Conservation (phyloP, 2,113 vertebrate species). For the Sapajus apella region DNA sequence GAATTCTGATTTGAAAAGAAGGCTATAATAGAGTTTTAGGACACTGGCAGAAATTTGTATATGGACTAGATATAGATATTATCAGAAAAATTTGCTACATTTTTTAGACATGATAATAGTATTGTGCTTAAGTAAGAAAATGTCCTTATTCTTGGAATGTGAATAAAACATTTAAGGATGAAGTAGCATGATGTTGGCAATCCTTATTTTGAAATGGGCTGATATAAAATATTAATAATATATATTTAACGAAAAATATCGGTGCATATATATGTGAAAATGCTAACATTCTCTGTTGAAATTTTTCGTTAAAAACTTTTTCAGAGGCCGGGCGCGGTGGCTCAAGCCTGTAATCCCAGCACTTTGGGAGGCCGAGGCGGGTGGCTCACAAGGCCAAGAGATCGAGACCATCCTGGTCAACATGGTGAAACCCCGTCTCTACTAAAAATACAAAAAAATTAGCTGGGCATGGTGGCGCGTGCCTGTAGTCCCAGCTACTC, state of each 20-base stretch:
- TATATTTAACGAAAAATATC: background rate
- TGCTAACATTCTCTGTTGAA: background rate
- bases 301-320: background rate
- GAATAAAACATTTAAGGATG: background rate
- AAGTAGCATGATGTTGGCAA: background rate
- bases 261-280: background rate
- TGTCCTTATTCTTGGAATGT: background rate
- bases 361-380: too few species aligned
- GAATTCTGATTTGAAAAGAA: background rate
- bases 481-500: too few species aligned
- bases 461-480: too few species aligned
- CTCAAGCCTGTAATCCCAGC: too few species aligned
- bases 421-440: too few species aligned
- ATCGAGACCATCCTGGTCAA: too few species aligned
- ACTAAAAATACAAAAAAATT: too few species aligned
- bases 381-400: too few species aligned
- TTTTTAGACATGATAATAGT: background rate
- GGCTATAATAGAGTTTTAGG: background rate
- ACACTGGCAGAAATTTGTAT: background rate
- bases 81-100: background rate
- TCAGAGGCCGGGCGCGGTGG: background rate
- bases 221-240: background rate
- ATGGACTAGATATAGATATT: background rate
- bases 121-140: background rate
- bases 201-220: background rate